Base-by-base conservation (phyloP, 1,140 invertebrate species). In the Heliothis subflexa region DNA sequence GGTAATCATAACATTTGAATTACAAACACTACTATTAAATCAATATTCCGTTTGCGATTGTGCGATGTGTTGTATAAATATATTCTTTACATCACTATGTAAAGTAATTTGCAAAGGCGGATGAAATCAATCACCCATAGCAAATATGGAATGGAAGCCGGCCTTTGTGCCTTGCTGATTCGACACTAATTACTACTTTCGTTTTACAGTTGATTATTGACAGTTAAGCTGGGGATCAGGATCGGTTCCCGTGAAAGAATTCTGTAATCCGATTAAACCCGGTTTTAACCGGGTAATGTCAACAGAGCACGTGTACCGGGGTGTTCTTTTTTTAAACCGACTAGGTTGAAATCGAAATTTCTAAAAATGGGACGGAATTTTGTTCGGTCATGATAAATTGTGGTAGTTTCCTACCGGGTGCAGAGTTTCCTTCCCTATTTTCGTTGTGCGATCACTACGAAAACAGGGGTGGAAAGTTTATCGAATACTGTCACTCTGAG, bases 151-250 rank as follows among this genome's bases (percentile, higher is more conserved):
- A 81, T 83, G 77, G 52, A 64, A 45, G 25, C 61, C 59, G 21
- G 55, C 50, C 21, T 82, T 62, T 74, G 78, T 70, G 59, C 70
- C 62, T 79, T 78, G 81, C 81, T 82, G 81, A 82, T 82, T 76
- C 79, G 70, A 78, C 81, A 84, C 83, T 82, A 82, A 84, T 82
- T 79, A 82, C 74, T 79, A 77, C 83, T 81, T 80, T 82, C 72
- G 71, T 62, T 78, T 75, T 80, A 70, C 74, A 82, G 71, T 81
- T 79, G 71, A 81, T 76, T 70, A 81, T 71, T 54, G 52, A 57
- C 45, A 54, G 62, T 68, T 52, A 68, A 72, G 33, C 80, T 50
- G 9, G 49, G 74, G 70, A 80, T 80, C 70, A 80, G 57, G 61
- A 64, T 62, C 73, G 73, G 40, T 70, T 50, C 62, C 49, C 74